These are phyloP conservation scores for Phymatocera aterrima DNA, from an alignment of 2,888 invertebrate species.

Conservation along the genomic window DNA sequence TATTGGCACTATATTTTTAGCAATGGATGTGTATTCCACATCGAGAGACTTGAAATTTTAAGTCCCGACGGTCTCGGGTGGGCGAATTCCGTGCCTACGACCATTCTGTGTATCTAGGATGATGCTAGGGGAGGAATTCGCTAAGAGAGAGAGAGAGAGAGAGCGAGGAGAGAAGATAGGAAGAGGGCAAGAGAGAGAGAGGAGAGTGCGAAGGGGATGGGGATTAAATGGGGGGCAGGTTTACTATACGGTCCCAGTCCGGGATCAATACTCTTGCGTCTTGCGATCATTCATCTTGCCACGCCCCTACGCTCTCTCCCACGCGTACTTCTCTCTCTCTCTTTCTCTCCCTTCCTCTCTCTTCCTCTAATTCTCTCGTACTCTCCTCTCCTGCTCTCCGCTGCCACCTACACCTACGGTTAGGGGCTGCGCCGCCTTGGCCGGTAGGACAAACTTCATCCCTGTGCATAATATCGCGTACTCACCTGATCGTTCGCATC, in stretches of 20 bases:
- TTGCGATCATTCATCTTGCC: slow-evolving; percentile 75
- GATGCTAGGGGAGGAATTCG: slow-evolving; percentile 51
- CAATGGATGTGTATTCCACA: neutral
- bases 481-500: slow-evolving; percentile 21
- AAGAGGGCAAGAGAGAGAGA: slow-evolving; percentile 45
- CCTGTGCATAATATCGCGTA: slow-evolving; percentile 20
- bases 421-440: slow-evolving; percentile 7
- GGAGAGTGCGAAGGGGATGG: slow-evolving; percentile 54
- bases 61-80: slow-evolving; percentile 4
- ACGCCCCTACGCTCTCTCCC: slow-evolving; percentile 73
- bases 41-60: neutral
- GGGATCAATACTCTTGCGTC: slow-evolving; percentile 75
- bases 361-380: slow-evolving; percentile 52
- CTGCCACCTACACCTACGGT: neutral
- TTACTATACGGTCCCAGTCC: slow-evolving; percentile 50
- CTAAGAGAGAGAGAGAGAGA: slow-evolving; percentile 53
- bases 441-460: slow-evolving; percentile 8
- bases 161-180: slow-evolving; percentile 52
- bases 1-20: neutral
- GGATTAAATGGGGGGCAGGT: slow-evolving; percentile 46
- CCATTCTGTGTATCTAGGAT: slow-evolving; percentile 55
- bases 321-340: slow-evolving; percentile 36
- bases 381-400: slow-evolving; percentile 38
- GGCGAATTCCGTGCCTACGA: slow-evolving; percentile 53
- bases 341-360: slow-evolving; percentile 52